These are phyloP conservation scores for Lepilemur septentrionalis DNA, from an alignment of 2,797 vertebrate species.

Conservation along the genomic window DNA sequence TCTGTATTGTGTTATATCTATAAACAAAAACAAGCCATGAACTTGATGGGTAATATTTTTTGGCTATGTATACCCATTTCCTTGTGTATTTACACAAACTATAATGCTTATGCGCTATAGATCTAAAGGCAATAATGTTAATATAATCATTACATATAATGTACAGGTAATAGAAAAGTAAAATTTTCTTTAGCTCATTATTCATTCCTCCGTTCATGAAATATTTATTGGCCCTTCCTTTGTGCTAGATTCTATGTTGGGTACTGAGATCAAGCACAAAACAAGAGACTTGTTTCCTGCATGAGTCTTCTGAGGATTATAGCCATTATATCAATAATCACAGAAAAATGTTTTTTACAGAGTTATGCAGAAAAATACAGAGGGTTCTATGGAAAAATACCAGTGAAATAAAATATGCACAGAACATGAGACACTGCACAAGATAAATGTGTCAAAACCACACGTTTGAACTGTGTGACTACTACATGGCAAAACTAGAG, in stretches of 20 bases:
- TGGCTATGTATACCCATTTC: not conserved
- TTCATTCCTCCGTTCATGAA: not conserved
- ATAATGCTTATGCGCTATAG: not conserved
- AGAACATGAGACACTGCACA: not conserved
- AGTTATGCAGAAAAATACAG: not conserved
- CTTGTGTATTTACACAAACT: not conserved
- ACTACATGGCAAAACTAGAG: not conserved
- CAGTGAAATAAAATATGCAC: not conserved
- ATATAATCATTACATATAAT: not conserved
- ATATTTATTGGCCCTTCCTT: not conserved
- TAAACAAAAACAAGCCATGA: not conserved
- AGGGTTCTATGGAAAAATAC: not conserved
- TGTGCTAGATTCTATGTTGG: not conserved
- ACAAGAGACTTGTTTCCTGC: not conserved
- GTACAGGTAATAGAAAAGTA: not conserved
- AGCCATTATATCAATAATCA: not conserved
- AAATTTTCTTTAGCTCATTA: not conserved
- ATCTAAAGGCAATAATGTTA: not conserved
- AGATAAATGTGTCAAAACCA: not conserved
- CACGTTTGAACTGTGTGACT: not conserved
- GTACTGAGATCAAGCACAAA: not conserved
- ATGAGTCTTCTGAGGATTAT: not conserved
- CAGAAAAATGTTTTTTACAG: not conserved
- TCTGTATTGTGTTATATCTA: not conserved
- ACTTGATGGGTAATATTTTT: not conserved